Evolutionary conservation across 2,113 vertebrate species (phyloP).

Genomic region (Elephantulus edwardii): DNA sequence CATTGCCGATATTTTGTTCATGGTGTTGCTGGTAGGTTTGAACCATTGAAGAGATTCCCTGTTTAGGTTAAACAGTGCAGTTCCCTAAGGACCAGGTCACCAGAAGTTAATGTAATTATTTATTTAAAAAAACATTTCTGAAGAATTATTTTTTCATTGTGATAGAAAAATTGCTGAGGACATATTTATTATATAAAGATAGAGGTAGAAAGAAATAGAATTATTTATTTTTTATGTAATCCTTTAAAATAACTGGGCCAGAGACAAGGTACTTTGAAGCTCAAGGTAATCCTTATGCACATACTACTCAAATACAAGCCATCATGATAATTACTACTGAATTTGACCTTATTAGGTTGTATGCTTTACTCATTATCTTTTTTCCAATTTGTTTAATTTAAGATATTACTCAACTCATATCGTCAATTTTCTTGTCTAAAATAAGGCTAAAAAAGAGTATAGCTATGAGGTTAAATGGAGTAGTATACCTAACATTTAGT

Average conservation of each 20-base stretch:
- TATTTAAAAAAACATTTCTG: constrained; percentile 50
- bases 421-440: background rate
- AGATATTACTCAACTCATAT: background rate
- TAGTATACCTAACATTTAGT: background rate
- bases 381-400: background rate
- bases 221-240: constrained; percentile 20
- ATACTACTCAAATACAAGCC: background rate
- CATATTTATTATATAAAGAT: constrained; percentile 49
- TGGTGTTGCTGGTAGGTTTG: no score
- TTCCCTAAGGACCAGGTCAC: no score
- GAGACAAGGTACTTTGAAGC: constrained; percentile 4
- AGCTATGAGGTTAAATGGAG: background rate
- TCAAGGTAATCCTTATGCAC: background rate
- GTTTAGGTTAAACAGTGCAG: no score
- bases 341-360: background rate
- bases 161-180: constrained; percentile 63
- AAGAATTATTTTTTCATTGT: constrained; percentile 65
- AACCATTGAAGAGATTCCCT: no score
- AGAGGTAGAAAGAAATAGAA: constrained; percentile 10
- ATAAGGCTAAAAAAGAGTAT: background rate
- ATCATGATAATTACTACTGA: background rate
- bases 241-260: background rate
- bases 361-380: background rate
- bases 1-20: no score
- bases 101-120: no score